These are phyloP conservation scores for Apocheima hispidaria DNA, from an alignment of 2,888 invertebrate genomes.

Conservation along the genomic window DNA sequence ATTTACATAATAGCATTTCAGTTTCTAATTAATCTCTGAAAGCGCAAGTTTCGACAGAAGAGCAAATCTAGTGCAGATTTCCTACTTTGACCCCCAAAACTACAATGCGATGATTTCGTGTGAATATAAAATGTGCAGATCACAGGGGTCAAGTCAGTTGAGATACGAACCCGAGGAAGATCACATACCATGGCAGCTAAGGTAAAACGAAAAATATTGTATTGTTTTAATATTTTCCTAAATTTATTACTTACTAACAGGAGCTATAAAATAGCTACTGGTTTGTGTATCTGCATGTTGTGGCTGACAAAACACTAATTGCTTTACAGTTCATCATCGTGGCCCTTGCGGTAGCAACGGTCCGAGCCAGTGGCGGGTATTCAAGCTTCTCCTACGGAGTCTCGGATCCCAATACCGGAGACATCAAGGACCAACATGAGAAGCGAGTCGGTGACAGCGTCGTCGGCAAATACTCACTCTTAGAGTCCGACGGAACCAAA, in stretches of 20 bases:
- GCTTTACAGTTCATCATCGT: conserved; percentile 68
- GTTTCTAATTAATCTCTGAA: conserved; percentile 64
- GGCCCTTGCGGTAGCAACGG: conserved; percentile 61
- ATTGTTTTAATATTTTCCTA: not conserved
- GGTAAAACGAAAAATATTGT: conserved; percentile 51
- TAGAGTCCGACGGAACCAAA: conserved; percentile 86
- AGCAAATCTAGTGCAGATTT: conserved; percentile 60
- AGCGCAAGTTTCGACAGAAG: conserved; percentile 56
- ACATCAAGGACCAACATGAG: conserved; percentile 82
- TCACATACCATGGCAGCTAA: conserved; percentile 66
- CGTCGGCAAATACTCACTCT: conserved; percentile 76
- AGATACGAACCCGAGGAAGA: conserved; percentile 54
- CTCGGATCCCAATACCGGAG: conserved; percentile 70
- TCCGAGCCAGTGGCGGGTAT: conserved; percentile 59
- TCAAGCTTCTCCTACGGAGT: conserved; percentile 73
- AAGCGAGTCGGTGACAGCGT: conserved; percentile 87
- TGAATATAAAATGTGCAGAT: conserved; percentile 68
- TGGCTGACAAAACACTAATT: conserved; percentile 19
- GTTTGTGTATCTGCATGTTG: not conserved
- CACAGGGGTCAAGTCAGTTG: conserved; percentile 60
- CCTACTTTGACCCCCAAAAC: conserved; percentile 69
- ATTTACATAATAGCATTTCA: conserved; percentile 62
- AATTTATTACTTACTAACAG: too few species aligned
- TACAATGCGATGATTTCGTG: conserved; percentile 57
- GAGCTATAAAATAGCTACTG: too few species aligned